A percentile compares a stretch with the other conserved stretches of the same genome.
These are phyloP conservation scores for Silurus glanis DNA, from an alignment of 2,113 vertebrate genomes.

Conservation along the genomic window DNA sequence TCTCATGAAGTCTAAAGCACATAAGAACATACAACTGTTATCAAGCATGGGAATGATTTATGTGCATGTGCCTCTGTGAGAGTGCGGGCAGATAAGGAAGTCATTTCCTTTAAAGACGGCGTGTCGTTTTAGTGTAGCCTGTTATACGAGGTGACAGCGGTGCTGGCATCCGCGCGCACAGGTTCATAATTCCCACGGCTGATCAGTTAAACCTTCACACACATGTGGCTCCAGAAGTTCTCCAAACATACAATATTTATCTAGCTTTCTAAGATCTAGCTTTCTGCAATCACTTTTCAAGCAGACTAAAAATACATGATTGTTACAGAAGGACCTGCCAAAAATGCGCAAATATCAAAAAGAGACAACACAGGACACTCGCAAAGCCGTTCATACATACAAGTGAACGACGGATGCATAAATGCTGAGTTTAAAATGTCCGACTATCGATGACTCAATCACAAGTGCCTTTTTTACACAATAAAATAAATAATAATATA, in stretches of 20 bases:
- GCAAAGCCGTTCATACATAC: neutral
- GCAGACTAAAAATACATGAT: neutral
- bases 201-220: conserved; percentile 32
- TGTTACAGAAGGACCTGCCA: conserved; percentile 7
- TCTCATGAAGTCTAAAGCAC: neutral
- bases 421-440: no score
- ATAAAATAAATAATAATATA: no score
- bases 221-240: conserved; percentile 27
- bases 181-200: conserved; percentile 23
- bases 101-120: neutral
- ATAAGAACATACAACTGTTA: neutral
- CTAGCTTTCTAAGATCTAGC: conserved; percentile 37
- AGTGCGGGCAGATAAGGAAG: neutral
- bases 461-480: no score
- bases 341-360: conserved; percentile 1
- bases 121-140: neutral
- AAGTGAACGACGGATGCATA: neutral
- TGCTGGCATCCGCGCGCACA: neutral
- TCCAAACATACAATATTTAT: conserved; percentile 45
- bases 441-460: neutral
- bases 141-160: conserved; percentile 6
- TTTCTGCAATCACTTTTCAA: conserved; percentile 23
- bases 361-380: neutral
- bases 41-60: neutral
- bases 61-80: neutral